Conservation (phyloP, 2,797 vertebrate genomes). For the Sebastiscus tertius region DNA sequence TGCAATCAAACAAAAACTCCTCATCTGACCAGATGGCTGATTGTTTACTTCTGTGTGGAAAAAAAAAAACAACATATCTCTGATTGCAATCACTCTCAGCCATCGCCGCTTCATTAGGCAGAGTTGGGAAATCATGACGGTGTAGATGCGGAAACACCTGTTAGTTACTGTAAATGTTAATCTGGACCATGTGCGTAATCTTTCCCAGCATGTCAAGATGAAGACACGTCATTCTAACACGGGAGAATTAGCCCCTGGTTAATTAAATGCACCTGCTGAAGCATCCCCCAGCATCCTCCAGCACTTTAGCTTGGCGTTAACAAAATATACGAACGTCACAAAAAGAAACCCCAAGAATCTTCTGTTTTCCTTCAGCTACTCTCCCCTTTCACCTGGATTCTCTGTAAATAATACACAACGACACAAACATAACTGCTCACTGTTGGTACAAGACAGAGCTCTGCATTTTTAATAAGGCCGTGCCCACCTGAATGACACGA, state of each 20-base stretch:
- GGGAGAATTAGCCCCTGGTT: conserved; percentile 65
- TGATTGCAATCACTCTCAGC: conserved; percentile 80
- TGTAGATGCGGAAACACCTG: conserved; percentile 70
- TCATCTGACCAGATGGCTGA: conserved; percentile 78
- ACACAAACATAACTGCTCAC: conserved; percentile 27
- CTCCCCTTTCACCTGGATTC: neutral
- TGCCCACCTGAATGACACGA: conserved; percentile 14
- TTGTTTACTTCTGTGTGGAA: conserved; percentile 70
- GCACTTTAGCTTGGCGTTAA: conserved; percentile 39
- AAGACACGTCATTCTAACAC: conserved; percentile 31
- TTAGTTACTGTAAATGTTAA: conserved; percentile 65
- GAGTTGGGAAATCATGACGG: conserved; percentile 54
- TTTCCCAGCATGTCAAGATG: conserved; percentile 19
- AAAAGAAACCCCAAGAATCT: neutral
- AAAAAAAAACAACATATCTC: conserved; percentile 48
- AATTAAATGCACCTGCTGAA: conserved; percentile 77
- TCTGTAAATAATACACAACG: conserved; percentile 42
- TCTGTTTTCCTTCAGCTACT: conserved; percentile 2
- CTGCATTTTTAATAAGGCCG: conserved; percentile 32
- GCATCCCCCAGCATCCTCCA: conserved; percentile 13
- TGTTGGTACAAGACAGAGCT: conserved; percentile 11
- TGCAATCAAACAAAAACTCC: conserved; percentile 66
- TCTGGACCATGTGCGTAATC: conserved; percentile 53
- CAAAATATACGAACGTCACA: conserved; percentile 26
- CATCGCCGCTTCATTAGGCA: conserved; percentile 72